Conservation (phyloP, 2,888 invertebrate species). For the Parnassius apollo region DNA sequence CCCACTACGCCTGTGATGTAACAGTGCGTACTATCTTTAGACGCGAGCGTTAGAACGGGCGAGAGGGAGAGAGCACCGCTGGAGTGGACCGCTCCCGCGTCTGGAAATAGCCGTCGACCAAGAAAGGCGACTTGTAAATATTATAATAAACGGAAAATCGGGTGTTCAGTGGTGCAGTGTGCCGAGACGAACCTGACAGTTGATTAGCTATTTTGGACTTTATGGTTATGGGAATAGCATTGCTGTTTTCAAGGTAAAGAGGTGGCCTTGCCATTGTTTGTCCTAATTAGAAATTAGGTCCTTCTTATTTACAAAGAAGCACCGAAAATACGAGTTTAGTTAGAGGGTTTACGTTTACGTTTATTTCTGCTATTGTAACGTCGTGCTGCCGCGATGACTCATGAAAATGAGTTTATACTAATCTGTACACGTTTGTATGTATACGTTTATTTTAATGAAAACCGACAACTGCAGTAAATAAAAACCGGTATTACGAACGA, state of each 20-base stretch:
- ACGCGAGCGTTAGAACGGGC: constrained; percentile 47
- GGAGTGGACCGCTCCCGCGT: constrained; percentile 59
- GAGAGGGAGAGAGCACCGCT: constrained; percentile 61
- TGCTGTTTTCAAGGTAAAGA: constrained; percentile 25
- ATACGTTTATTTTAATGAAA: constrained; percentile 12
- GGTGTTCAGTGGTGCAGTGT: constrained; percentile 77
- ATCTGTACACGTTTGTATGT: neutral
- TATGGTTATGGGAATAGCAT: constrained; percentile 31
- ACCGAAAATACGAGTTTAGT: constrained; percentile 5
- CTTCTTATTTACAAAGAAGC: constrained; percentile 9
- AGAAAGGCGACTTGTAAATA: constrained; percentile 83
- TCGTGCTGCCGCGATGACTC: constrained; percentile 26
- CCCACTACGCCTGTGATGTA: constrained; percentile 78
- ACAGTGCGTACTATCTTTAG: constrained; percentile 74
- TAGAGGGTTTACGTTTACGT: constrained; percentile 1
- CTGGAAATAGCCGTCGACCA: constrained; percentile 82
- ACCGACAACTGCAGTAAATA: constrained; percentile 31
- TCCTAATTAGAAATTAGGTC: constrained; percentile 24
- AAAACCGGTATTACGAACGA: constrained; percentile 33
- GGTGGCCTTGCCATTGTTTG: constrained; percentile 26
- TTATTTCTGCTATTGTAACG: constrained; percentile 11
- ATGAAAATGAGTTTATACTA: constrained; percentile 32
- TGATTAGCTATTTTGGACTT: constrained; percentile 53
- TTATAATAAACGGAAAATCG: constrained; percentile 78
- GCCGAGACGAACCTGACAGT: constrained; percentile 70